Percentiles rank a stretch among this genome's conserved stretches.
Evolutionary conservation across 2,888 invertebrate genomes (phyloP).

Genomic region (Chrysotoxum bicinctum): DNA sequence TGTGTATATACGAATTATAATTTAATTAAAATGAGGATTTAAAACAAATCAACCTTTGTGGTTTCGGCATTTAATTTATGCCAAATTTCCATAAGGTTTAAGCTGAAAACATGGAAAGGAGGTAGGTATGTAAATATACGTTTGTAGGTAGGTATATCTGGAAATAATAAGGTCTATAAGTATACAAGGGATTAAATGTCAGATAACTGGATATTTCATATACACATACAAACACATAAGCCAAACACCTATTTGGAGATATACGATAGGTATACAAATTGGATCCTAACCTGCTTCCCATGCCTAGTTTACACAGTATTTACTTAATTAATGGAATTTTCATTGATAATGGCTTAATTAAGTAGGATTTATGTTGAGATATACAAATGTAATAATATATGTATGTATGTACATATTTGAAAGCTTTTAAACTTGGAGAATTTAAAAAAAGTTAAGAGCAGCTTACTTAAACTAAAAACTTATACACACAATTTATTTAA

Average conservation of each 20-base stretch:
- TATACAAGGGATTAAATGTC: not conserved
- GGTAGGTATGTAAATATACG: not conserved
- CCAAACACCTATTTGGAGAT: not conserved
- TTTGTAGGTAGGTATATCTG: not conserved
- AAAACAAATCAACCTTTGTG: slow-evolving; percentile 61
- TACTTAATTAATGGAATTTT: slow-evolving; percentile 8
- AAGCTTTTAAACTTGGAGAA: not conserved
- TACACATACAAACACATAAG: not conserved
- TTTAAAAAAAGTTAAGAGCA: not conserved
- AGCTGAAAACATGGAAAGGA: not conserved
- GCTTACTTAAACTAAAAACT: not conserved
- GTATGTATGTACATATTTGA: not conserved
- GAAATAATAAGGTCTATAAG: not conserved
- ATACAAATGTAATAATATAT: no score
- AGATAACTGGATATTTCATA: not conserved
- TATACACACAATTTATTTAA: no score
- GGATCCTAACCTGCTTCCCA: not conserved
- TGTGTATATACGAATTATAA: slow-evolving; percentile 20
- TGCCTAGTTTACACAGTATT: not conserved
- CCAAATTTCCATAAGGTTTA: slow-evolving; percentile 26
- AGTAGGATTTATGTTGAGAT: not conserved
- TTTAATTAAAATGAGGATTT: slow-evolving; percentile 61
- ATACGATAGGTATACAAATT: not conserved
- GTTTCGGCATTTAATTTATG: slow-evolving; percentile 52
- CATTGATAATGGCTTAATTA: not conserved